These are phyloP conservation scores for Zophobas morio DNA, from an alignment of 1,140 invertebrate genomes.

Conservation along the genomic window DNA sequence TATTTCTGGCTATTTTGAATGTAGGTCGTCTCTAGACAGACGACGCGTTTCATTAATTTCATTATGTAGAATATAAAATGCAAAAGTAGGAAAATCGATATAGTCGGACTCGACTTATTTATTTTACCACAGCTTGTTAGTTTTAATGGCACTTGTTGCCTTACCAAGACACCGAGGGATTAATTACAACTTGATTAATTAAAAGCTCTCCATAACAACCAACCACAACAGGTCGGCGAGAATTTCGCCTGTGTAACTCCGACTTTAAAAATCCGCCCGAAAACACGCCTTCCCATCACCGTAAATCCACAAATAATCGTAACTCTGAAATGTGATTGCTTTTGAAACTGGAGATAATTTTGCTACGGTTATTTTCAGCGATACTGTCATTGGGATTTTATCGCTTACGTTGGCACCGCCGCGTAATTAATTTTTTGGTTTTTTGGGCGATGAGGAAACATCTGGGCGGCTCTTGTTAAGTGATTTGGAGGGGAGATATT, in stretches of 20 bases:
- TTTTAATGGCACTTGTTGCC: slow-evolving; percentile 1
- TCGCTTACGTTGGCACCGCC: neutral
- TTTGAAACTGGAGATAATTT: neutral
- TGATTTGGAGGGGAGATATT: neutral
- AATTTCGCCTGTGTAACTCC: neutral
- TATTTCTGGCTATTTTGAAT: slow-evolving; percentile 1
- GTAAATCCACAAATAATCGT: no score
- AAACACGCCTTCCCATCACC: neutral
- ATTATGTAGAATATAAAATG: no score
- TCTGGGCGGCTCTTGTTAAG: neutral
- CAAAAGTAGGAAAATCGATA: no score
- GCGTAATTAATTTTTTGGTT: neutral
- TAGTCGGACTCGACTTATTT: neutral
- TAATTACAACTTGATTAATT: neutral
- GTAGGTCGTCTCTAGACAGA: neutral
- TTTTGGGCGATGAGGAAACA: neutral
- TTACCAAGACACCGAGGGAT: neutral
- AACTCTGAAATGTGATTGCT: neutral
- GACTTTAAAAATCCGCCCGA: neutral
- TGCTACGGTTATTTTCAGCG: neutral
- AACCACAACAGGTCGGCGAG: neutral
- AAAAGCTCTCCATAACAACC: neutral
- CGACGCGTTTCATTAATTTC: no score
- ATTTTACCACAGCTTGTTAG: neutral
- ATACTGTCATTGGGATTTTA: neutral